Conservation (phyloP, 2,888 invertebrate species). For the Clostera curtula region DNA sequence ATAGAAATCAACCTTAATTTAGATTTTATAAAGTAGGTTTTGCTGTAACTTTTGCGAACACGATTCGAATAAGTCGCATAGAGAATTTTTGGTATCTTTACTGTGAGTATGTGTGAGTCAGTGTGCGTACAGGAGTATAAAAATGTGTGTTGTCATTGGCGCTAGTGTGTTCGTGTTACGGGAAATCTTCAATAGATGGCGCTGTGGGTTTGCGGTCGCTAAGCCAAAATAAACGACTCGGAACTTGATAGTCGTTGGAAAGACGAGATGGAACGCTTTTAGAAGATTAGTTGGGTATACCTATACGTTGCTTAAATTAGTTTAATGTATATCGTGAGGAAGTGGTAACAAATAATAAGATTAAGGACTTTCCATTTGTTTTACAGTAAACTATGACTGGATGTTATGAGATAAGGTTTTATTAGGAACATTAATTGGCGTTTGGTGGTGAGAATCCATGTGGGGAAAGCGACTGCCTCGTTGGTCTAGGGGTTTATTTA, state of each 20-base stretch:
- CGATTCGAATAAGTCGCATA: constrained; percentile 22
- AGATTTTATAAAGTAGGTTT: constrained; percentile 2
- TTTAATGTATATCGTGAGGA: no score
- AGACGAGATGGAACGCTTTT: constrained; percentile 44
- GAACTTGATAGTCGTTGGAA: constrained; percentile 36
- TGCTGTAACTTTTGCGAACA: constrained; percentile 6
- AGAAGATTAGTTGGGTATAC: constrained; percentile 30
- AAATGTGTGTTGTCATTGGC: constrained; percentile 47
- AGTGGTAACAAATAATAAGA: no score
- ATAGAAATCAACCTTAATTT: constrained; percentile 13
- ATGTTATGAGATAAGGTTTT: no score
- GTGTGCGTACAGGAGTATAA: constrained; percentile 32
- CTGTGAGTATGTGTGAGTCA: constrained; percentile 40
- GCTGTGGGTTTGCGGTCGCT: constrained; percentile 37
- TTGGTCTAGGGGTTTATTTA: no score
- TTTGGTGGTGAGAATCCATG: no score
- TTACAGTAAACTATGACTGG: no score
- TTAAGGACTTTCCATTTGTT: no score
- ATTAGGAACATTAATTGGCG: no score
- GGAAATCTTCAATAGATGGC: constrained; percentile 48
- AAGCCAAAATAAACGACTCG: constrained; percentile 24
- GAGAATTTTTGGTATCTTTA: constrained; percentile 55
- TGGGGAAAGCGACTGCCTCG: no score
- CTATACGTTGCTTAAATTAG: not conserved
- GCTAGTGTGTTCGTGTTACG: constrained; percentile 51